Evolutionary conservation across 2,888 invertebrate genomes (phyloP).

Genomic region (Cantharis rufa): DNA sequence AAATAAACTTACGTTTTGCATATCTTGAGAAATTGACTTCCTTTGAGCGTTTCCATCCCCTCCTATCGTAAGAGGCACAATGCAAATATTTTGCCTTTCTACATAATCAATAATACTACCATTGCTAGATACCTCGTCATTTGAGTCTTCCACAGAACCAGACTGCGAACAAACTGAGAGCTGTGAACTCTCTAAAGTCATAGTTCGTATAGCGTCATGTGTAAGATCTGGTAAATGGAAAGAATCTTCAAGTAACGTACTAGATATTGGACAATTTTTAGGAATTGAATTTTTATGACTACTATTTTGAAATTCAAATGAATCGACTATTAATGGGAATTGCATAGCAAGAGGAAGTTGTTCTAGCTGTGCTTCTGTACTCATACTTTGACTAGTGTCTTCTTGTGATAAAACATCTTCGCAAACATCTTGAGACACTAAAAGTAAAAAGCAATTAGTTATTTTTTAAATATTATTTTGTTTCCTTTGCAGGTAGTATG

Average conservation of each 20-base stretch:
- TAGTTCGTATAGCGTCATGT: neutral
- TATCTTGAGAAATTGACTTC: slow-evolving; percentile 72
- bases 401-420: slow-evolving; percentile 63
- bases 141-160: slow-evolving; percentile 63
- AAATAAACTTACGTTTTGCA: slow-evolving; percentile 53
- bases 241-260: slow-evolving; percentile 57
- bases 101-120: slow-evolving; percentile 52
- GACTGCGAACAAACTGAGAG: slow-evolving; percentile 54
- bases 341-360: slow-evolving; percentile 48
- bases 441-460: slow-evolving; percentile 30
- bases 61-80: slow-evolving; percentile 49
- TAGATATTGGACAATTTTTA: slow-evolving; percentile 59
- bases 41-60: slow-evolving; percentile 67
- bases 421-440: slow-evolving; percentile 63
- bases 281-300: slow-evolving; percentile 57
- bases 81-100: slow-evolving; percentile 47
- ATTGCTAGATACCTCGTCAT: slow-evolving; percentile 41
- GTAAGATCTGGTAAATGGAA: slow-evolving; percentile 44
- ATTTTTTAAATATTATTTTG: neutral
- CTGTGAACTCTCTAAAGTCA: slow-evolving; percentile 61
- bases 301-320: slow-evolving; percentile 37
- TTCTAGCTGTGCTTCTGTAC: slow-evolving; percentile 43
- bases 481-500: neutral
- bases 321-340: slow-evolving; percentile 30
- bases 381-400: slow-evolving; percentile 41